Evolutionary conservation across 2,888 invertebrate genomes (phyloP).

Genomic region (Geotrupes spiniger): DNA sequence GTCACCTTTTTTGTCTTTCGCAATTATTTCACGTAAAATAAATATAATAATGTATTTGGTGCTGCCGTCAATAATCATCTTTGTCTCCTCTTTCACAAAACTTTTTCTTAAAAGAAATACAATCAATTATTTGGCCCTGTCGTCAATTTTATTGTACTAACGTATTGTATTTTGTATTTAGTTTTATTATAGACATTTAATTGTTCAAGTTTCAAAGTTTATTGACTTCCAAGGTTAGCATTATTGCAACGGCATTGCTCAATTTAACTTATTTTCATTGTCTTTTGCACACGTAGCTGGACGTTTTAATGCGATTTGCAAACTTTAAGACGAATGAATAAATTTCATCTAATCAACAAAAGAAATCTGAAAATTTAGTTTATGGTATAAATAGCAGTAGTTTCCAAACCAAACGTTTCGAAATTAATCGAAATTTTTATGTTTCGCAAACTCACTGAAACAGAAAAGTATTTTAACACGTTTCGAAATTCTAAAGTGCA

Average conservation of each 20-base stretch:
- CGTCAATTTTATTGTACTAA: no score
- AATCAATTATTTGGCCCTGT: no score
- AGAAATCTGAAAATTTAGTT: slow-evolving; percentile 10
- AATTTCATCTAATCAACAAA: neutral
- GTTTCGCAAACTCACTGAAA: slow-evolving; percentile 13
- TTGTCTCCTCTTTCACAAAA: no score
- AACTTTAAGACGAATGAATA: neutral
- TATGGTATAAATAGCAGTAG: slow-evolving; percentile 9
- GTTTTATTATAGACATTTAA: no score
- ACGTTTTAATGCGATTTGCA: neutral
- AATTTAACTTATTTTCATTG: slow-evolving; percentile 4
- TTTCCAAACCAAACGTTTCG: slow-evolving; percentile 5
- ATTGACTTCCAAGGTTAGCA: slow-evolving; percentile 9
- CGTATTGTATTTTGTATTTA: no score
- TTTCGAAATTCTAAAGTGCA: slow-evolving; percentile 8
- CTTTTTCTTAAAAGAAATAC: no score
- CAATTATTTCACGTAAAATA: no score
- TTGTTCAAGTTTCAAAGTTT: neutral
- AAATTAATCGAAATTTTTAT: slow-evolving; percentile 10
- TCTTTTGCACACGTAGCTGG: neutral
- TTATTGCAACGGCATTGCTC: slow-evolving; percentile 4
- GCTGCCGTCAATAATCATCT: no score
- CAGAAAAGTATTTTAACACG: slow-evolving; percentile 11
- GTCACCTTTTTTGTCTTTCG: no score
- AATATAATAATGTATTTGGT: no score